Conservation (phyloP, 2,888 invertebrate species). For the Hypercompe scribonia region DNA sequence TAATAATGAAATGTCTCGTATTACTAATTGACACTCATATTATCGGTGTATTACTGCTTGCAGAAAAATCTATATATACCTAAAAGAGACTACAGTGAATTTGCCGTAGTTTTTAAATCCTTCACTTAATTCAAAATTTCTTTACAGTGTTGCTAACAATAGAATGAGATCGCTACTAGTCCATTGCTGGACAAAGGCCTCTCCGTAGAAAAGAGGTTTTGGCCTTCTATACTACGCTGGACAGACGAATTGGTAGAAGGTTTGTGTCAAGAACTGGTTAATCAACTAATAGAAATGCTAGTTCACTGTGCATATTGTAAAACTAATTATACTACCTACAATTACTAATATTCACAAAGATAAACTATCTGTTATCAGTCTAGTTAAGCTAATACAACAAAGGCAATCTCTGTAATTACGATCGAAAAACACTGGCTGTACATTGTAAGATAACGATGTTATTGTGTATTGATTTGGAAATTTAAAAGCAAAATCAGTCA, state of each 20-base stretch:
- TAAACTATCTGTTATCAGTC: background rate
- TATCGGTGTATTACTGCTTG: background rate
- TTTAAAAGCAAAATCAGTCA: background rate
- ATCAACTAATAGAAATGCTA: background rate
- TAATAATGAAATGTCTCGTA: background rate
- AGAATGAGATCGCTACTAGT: too few relatives aligned
- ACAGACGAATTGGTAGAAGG: too few relatives aligned
- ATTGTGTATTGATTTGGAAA: background rate
- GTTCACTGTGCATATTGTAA: background rate
- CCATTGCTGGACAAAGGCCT: too few relatives aligned
- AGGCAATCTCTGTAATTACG: background rate
- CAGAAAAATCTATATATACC: background rate
- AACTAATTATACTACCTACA: background rate
- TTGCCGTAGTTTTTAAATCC: too few relatives aligned
- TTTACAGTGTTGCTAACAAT: too few relatives aligned
- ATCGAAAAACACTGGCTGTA: background rate
- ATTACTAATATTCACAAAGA: background rate
- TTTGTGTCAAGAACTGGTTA: background rate
- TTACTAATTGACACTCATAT: background rate
- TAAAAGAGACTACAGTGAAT: too few relatives aligned
- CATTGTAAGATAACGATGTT: background rate
- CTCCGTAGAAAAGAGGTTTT: too few relatives aligned
- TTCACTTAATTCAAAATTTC: too few relatives aligned
- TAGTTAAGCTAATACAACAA: background rate
- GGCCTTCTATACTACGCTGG: too few relatives aligned